Evolutionary conservation across 2,797 vertebrate species (phyloP), one percentile per base, ranked within the genome.

Genomic region (Otolemur crassicaudatus): DNA sequence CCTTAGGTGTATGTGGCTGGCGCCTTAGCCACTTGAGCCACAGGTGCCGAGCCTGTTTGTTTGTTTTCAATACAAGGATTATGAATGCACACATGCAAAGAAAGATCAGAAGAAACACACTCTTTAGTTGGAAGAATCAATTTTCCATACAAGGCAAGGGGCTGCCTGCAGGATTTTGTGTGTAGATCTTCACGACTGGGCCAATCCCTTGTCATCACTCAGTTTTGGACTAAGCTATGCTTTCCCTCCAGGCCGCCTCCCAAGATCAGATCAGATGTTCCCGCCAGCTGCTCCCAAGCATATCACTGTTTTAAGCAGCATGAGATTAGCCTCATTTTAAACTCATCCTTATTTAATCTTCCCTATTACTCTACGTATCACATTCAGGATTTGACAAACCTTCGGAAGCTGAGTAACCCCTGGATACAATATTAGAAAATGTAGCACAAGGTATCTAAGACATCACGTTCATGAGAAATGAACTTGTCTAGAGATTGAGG

Each of bases 401-500:
- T 43, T 43, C 43, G 1, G 22, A 70, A 43, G 29, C 22, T 22
- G 70, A 60, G 14, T n/a, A 11, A 40, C 20, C 16, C 23, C 61
- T 17, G 17, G n/a, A n/a, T 7, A 1, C 19, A 31, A 46, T 1
- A 69, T n/a, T 40, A 3, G 25, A 40, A 40, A 19, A 1, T n/a
- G 1, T 9, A 2, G 10, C 20, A 5, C 60, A 16, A 82, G 75
- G 11, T 22, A 0, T 1, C 8, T 11, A 60, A 16, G 49, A 49
- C 11, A 49, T 14, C 12, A 3, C 13, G 46, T 16, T 53, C 49
- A 0, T 53, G 34, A 43, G 3, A 29, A 13, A n/a, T 12, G 16
- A 4, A 60, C 6, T 1, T 1, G 10, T 13, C 4, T 0, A 4
- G 6, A 22, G 60, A 10, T 1, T 12, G 20, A 1, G 2, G 3